Conservation (phyloP, 2,797 vertebrate genomes). For the Tokudaia muenninki region DNA sequence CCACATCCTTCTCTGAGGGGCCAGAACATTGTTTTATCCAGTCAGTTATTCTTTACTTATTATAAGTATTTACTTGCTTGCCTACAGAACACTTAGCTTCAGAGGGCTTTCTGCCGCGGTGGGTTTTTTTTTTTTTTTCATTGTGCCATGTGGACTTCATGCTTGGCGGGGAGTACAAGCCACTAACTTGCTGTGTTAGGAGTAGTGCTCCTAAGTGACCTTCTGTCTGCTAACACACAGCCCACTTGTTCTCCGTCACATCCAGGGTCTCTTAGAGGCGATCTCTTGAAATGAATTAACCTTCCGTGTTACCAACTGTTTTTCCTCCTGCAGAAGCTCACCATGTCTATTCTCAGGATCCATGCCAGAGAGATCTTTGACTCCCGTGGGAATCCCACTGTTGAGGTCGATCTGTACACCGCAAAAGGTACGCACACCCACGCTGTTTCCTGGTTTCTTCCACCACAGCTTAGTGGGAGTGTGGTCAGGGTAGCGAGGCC, state of each 20-base stretch:
- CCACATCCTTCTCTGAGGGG: neutral
- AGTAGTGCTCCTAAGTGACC: neutral
- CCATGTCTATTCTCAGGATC: conserved; percentile 96
- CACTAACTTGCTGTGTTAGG: neutral
- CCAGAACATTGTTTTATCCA: neutral
- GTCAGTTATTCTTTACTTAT: neutral
- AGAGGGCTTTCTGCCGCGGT: neutral
- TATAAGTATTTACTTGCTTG: neutral
- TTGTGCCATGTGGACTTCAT: neutral
- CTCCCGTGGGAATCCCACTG: conserved; percentile 99
- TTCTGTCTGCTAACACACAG: neutral
- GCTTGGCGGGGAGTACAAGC: too few species aligned
- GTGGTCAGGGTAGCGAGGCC: neutral
- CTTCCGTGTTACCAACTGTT: neutral
- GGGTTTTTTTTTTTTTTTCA: too few species aligned
- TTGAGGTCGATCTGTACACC: conserved; percentile 97
- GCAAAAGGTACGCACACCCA: conserved; percentile 92
- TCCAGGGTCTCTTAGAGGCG: too few species aligned
- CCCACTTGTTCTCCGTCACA: neutral
- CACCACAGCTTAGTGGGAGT: neutral
- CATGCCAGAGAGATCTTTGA: conserved; percentile 97
- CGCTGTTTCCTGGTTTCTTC: neutral
- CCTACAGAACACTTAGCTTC: neutral
- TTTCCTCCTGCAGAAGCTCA: conserved; percentile 83
- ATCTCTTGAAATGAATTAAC: neutral